Evolutionary conservation across 2,797 vertebrate species (phyloP).

Genomic region (Hoplostethus mediterraneus): DNA sequence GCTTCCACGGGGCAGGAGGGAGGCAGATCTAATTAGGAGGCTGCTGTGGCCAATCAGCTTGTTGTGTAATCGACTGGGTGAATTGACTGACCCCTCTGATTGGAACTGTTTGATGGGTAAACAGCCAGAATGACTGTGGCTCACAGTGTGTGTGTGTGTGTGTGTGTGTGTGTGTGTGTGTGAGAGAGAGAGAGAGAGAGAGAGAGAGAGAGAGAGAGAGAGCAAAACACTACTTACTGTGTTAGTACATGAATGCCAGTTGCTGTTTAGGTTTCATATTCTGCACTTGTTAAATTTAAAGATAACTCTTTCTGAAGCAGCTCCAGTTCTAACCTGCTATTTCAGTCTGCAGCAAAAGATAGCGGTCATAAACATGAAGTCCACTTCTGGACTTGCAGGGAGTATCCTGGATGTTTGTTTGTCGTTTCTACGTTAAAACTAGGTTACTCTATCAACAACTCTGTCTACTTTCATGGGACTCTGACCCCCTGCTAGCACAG

Average conservation of each 20-base stretch:
- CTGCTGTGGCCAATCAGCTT: slow-evolving; percentile 65
- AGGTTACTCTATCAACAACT: slow-evolving; percentile 27
- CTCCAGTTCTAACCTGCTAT: slow-evolving; percentile 66
- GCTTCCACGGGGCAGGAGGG: slow-evolving; percentile 43
- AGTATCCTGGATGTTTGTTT: slow-evolving; percentile 11
- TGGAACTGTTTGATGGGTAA: slow-evolving; percentile 8
- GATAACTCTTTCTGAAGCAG: slow-evolving; percentile 66
- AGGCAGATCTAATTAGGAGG: slow-evolving; percentile 69
- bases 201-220: neutral
- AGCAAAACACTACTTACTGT: slow-evolving; percentile 18
- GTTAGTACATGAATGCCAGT: slow-evolving; percentile 43
- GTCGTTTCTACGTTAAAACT: slow-evolving; percentile 33
- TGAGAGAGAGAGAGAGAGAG: slow-evolving; percentile 3
- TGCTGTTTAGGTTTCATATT: slow-evolving; percentile 51
- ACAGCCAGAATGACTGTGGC: slow-evolving; percentile 7
- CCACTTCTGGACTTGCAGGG: slow-evolving; percentile 38
- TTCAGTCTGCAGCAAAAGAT: slow-evolving; percentile 58
- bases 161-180: slow-evolving; percentile 23
- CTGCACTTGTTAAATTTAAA: slow-evolving; percentile 60
- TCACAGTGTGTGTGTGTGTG: slow-evolving; percentile 22
- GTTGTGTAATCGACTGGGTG: slow-evolving; percentile 69
- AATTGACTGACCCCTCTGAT: slow-evolving; percentile 38
- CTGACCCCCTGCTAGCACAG: neutral
- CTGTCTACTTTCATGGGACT: slow-evolving; percentile 25
- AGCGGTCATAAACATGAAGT: slow-evolving; percentile 47